These are phyloP conservation scores for Microcebus murinus DNA, from an alignment of 2,113 vertebrate species.

Conservation along the genomic window DNA sequence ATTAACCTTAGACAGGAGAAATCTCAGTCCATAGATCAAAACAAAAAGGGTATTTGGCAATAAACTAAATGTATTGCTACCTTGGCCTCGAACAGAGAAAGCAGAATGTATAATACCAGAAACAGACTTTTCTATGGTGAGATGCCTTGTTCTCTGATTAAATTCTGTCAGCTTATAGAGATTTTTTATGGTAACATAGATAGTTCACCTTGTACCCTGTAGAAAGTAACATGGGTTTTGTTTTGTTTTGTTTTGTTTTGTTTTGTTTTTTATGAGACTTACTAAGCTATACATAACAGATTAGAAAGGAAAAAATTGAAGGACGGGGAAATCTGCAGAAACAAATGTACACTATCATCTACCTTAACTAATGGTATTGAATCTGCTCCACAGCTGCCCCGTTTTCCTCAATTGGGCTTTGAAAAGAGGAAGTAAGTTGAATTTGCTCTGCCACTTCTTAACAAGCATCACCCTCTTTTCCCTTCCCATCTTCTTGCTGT, in stretches of 20 bases:
- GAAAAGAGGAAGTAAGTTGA: not conserved
- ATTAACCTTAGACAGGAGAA: constrained; percentile 46
- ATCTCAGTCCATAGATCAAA: constrained; percentile 51
- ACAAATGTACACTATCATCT: constrained; percentile 24
- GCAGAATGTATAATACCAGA: constrained; percentile 1
- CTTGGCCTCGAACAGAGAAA: constrained; percentile 49
- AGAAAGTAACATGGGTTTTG: constrained; percentile 11
- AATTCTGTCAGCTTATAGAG: constrained; percentile 51
- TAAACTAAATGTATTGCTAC: constrained; percentile 47
- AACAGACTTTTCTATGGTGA: constrained; percentile 9
- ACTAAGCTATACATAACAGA: constrained; percentile 19
- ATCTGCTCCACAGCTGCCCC: not conserved
- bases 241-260: not conserved
- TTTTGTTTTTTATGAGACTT: constrained; percentile 5
- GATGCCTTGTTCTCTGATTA: constrained; percentile 28
- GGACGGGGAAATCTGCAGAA: constrained; percentile 49
- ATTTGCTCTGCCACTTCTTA: not conserved
- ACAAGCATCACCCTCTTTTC: not conserved
- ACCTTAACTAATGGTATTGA: constrained; percentile 14
- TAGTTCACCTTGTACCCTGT: constrained; percentile 42
- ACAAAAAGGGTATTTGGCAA: constrained; percentile 43
- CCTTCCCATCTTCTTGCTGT: not conserved
- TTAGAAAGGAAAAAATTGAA: constrained; percentile 45
- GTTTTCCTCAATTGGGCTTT: not conserved
- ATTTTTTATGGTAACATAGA: constrained; percentile 43